Base-by-base conservation (phyloP, 2,113 vertebrate genomes). In the Embiotoca jacksoni region DNA sequence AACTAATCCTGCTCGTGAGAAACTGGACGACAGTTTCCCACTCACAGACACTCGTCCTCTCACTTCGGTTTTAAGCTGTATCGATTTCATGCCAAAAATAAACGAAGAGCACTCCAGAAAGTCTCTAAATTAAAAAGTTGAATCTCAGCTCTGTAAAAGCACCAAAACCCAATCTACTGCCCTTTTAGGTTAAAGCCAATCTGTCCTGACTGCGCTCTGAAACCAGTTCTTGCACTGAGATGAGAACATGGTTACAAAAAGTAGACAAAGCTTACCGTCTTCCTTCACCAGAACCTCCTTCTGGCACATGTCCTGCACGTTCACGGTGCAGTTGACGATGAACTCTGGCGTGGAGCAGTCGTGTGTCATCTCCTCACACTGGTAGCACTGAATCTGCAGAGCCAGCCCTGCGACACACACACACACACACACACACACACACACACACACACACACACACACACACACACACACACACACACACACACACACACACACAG, bases 291-390 rank as follows among this genome's bases (percentile, higher is more conserved):
- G 96, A 7, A 99, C 97, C 94, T 99, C 98, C 83, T 99, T 99
- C 94, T 99, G 98, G 90, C 98, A 99, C 95, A 96, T 98, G 92
- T 99, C 96, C 94, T 99, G 98, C 39, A 99, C 98, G 0, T 99
- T 99, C 47, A 99, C 96, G 0, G 98, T 99, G 86, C 98, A 99
- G 88, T 99, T 99, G 50, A 99, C 98, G 1, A 99, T 96, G 89
- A 97, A 98, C 83, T 99, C 96, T 0, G 97, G 96, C 0, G 96
- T 95, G 4, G 98, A 97, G 93, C 98, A 99, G 92, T 99, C 98
- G 35, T 96, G 94, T 63, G 95, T 97, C 91, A 97, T 96, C 92
- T 99, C 98, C 84, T 99, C 98, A 74, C 98, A 99, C 92, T 99
- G 98, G 90, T 98, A 99, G 88, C 98, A 99, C 91, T 99, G 97